These are phyloP conservation scores for Prostheceraeus crozeri DNA, from an alignment of 2,888 invertebrate species.

Conservation along the genomic window DNA sequence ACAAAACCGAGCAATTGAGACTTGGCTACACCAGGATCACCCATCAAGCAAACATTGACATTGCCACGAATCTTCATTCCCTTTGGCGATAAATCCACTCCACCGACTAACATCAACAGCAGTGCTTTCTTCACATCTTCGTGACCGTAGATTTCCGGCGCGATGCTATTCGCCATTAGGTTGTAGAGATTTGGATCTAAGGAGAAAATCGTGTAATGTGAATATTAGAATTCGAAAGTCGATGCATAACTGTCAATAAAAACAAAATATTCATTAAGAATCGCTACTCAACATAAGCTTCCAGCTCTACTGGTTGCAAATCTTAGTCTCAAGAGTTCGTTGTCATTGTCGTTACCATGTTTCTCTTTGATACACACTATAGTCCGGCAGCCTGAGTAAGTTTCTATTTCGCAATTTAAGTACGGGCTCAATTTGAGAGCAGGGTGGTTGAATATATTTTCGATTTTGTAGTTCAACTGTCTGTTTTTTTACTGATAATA, in stretches of 20 bases:
- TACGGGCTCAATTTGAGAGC: no score
- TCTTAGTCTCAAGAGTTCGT: no score
- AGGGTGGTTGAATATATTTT: no score
- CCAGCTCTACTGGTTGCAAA: no score
- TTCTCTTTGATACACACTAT: no score
- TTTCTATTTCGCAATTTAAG: no score
- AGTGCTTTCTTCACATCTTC: conserved; percentile 95
- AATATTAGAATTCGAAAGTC: not conserved
- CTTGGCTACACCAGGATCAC: conserved; percentile 98
- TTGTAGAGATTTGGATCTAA: conserved; percentile 79
- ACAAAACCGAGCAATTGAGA: conserved; percentile 91
- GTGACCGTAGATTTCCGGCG: conserved; percentile 97
- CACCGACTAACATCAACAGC: conserved; percentile 74
- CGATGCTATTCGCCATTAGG: conserved; percentile 80
- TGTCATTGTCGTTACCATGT: no score
- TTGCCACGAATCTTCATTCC: conserved; percentile 52
- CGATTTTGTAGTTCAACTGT: no score
- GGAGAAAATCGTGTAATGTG: conserved; percentile 20
- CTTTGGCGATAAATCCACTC: conserved; percentile 76
- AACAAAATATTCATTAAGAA: conserved; percentile 15
- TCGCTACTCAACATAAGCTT: not conserved
- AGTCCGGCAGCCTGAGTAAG: no score
- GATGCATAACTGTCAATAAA: not conserved
- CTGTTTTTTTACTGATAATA: no score
- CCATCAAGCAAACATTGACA: conserved; percentile 97